Evolutionary conservation across 2,888 invertebrate species (phyloP).

Genomic region (Eilema griseolum): DNA sequence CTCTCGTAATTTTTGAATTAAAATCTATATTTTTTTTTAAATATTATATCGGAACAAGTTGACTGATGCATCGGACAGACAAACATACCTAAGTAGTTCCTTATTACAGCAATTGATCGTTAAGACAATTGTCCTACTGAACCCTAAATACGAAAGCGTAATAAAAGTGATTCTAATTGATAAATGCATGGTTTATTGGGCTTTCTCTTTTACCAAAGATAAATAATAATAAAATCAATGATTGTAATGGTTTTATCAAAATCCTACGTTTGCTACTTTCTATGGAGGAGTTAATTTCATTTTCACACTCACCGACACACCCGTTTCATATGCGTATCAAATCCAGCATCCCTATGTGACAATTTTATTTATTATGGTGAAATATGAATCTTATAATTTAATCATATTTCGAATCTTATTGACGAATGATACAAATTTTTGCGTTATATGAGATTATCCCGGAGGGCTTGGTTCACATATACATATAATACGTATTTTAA

Average conservation of each 20-base stretch:
- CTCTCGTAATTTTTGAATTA: too few species aligned
- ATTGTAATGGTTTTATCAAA: not conserved
- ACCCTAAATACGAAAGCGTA: not conserved
- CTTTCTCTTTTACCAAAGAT: not conserved
- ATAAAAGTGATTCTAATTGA: slow-evolving; percentile 10
- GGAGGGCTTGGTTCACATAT: not conserved
- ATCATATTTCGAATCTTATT: not conserved
- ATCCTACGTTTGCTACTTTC: not conserved
- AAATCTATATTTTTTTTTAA: too few species aligned
- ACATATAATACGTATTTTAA: too few species aligned
- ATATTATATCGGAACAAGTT: too few species aligned
- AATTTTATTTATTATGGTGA: not conserved
- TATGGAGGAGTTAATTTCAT: not conserved
- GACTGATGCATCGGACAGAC: too few species aligned
- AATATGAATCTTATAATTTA: not conserved
- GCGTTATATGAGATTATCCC: not conserved
- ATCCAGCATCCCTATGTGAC: not conserved
- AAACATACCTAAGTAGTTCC: not conserved
- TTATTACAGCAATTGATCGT: not conserved
- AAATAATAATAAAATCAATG: slow-evolving; percentile 1
- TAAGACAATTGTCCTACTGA: not conserved
- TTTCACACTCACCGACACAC: not conserved
- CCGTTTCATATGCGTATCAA: not conserved
- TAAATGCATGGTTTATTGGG: not conserved
- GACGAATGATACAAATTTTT: not conserved